Conservation (phyloP, 2,113 vertebrate species). For the Thunnus thynnus region DNA sequence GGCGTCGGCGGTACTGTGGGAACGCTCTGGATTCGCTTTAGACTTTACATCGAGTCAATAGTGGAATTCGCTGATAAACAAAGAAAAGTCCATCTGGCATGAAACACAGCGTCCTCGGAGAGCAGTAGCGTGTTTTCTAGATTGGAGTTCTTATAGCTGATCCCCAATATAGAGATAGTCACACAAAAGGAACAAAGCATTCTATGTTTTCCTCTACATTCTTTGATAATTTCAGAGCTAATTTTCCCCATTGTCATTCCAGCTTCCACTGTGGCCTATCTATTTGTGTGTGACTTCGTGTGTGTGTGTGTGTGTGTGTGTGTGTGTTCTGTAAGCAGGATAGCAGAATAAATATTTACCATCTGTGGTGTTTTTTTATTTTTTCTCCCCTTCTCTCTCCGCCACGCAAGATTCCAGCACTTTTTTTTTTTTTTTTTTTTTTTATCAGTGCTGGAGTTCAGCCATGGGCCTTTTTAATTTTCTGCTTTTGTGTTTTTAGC, state of each 20-base stretch:
- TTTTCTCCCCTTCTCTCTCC: conserved; percentile 31
- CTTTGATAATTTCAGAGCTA: conserved; percentile 70
- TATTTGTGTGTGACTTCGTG: conserved; percentile 20
- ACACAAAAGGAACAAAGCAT: conserved; percentile 67
- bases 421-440: conserved; percentile 77
- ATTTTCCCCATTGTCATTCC: conserved; percentile 68
- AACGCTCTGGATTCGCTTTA: conserved; percentile 56
- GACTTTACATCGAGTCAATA: conserved; percentile 64
- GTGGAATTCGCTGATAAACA: conserved; percentile 72
- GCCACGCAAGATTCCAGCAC: conserved; percentile 76
- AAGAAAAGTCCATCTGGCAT: conserved; percentile 60
- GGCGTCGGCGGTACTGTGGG: conserved; percentile 9
- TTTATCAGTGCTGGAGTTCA: conserved; percentile 87
- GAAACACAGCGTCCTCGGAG: conserved; percentile 52
- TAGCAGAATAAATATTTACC: conserved; percentile 87
- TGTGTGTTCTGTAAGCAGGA: conserved; percentile 78
- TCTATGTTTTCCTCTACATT: conserved; percentile 57
- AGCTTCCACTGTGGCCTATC: conserved; percentile 52
- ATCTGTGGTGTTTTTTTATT: conserved; percentile 73
- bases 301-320: conserved; percentile 42
- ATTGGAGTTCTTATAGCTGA: conserved; percentile 67
- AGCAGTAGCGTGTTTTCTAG: conserved; percentile 55
- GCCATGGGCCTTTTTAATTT: conserved; percentile 91
- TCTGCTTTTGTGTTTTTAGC: conserved; percentile 89
- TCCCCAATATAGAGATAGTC: conserved; percentile 58